Evolutionary conservation across 1,140 invertebrate species (phyloP).

Genomic region (Drusus annulatus): DNA sequence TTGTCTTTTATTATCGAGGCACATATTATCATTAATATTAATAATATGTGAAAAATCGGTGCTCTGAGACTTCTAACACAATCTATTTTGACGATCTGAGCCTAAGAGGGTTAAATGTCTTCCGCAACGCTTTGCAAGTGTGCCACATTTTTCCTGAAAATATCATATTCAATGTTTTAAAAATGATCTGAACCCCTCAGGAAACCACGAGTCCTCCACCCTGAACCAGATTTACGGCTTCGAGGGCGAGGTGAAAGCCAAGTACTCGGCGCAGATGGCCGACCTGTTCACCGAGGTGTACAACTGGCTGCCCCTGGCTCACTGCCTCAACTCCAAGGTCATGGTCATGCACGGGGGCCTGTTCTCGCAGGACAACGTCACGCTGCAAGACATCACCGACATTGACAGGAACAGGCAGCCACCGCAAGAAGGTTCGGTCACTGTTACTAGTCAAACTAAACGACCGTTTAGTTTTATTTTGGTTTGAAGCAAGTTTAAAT

Average conservation of each 20-base stretch:
- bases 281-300: constrained; percentile 99
- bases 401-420: constrained; percentile 95
- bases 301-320: constrained; percentile 96
- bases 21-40: no score
- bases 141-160: no score
- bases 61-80: no score
- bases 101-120: no score
- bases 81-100: no score
- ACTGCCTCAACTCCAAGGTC: constrained; percentile 94
- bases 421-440: constrained; percentile 94
- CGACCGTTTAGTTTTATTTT: no score
- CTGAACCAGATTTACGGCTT: constrained; percentile 99
- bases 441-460: no score
- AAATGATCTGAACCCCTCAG: constrained; percentile 68
- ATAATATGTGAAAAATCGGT: no score
- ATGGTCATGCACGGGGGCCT: constrained; percentile 97
- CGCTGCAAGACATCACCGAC: constrained; percentile 90
- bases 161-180: no score
- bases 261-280: constrained; percentile 95
- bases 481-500: no score
- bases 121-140: no score
- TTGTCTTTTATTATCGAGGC: no score
- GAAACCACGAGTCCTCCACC: constrained; percentile 97
- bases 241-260: constrained; percentile 96
- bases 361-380: constrained; percentile 92